phyloP scores from a whole-genome alignment of 2,797 vertebrate genomes.

The Picus viridis region DNA sequence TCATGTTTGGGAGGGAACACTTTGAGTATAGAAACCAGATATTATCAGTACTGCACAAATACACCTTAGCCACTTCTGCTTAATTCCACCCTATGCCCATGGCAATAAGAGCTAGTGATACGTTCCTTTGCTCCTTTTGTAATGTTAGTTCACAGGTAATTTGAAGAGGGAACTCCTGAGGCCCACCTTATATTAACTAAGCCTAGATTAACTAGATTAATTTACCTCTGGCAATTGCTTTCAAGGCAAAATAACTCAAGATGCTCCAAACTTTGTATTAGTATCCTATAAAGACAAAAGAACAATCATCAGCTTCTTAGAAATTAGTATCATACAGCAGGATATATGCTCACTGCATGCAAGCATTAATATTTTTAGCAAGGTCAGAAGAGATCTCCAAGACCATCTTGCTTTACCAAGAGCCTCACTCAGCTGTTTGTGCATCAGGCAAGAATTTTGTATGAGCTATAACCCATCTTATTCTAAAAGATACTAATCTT shows the following conservation, averaged over 20 bases:
- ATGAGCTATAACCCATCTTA: neutral
- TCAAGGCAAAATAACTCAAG: neutral
- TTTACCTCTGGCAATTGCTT: neutral
- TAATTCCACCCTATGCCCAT: neutral
- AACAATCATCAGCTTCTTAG: neutral
- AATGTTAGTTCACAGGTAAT: neutral
- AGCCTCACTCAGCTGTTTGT: slow-evolving; percentile 40
- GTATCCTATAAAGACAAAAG: neutral
- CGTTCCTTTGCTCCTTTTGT: neutral
- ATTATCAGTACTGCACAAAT: neutral
- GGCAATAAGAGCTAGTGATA: neutral
- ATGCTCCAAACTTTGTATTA: neutral
- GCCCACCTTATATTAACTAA: neutral
- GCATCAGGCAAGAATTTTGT: neutral
- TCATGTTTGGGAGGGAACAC: neutral
- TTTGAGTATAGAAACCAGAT: neutral
- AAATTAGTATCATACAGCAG: neutral
- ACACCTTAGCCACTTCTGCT: neutral
- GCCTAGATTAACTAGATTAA: neutral
- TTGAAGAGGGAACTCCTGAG: neutral
- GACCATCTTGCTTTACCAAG: neutral
- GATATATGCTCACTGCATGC: neutral
- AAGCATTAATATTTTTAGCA: neutral
- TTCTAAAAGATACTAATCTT: slow-evolving; percentile 43
- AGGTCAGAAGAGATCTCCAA: neutral